Evolutionary conservation across 2,113 vertebrate species (phyloP).

Genomic region (Entomyzon cyanotis): DNA sequence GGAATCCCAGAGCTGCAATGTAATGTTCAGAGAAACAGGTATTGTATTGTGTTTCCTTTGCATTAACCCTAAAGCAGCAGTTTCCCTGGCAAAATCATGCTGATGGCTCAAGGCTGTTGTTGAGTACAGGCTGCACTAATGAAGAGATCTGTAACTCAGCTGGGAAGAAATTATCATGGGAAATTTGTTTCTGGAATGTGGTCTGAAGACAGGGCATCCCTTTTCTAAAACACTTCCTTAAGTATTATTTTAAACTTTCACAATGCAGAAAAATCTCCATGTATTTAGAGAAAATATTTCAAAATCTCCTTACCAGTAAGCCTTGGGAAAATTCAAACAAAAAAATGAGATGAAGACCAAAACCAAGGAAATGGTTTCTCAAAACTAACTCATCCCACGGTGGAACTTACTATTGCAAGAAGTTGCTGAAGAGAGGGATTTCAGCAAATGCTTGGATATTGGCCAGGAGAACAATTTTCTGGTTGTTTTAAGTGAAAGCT

Average conservation of each 20-base stretch:
- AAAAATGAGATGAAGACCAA: neutral
- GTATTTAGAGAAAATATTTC: neutral
- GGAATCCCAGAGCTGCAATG: neutral
- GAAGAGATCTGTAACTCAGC: neutral
- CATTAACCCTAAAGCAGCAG: conserved; percentile 1
- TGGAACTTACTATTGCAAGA: neutral
- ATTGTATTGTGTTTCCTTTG: conserved; percentile 1
- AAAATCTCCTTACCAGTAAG: neutral
- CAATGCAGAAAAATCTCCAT: neutral
- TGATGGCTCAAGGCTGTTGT: neutral
- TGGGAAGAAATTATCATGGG: neutral
- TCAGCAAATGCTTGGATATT: neutral
- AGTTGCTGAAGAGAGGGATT: rapidly evolving
- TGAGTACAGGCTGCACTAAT: neutral
- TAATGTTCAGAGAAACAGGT: neutral
- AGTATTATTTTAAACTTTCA: neutral
- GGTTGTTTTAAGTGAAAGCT: neutral
- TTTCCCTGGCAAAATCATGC: neutral
- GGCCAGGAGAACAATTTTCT: neutral
- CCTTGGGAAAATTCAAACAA: neutral
- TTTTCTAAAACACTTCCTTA: neutral
- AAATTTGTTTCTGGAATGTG: neutral
- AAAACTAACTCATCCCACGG: neutral
- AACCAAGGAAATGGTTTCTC: neutral
- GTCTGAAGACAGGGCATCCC: neutral